Conservation (phyloP, 1,140 invertebrate species). For the Thaumatotibia leucotreta region DNA sequence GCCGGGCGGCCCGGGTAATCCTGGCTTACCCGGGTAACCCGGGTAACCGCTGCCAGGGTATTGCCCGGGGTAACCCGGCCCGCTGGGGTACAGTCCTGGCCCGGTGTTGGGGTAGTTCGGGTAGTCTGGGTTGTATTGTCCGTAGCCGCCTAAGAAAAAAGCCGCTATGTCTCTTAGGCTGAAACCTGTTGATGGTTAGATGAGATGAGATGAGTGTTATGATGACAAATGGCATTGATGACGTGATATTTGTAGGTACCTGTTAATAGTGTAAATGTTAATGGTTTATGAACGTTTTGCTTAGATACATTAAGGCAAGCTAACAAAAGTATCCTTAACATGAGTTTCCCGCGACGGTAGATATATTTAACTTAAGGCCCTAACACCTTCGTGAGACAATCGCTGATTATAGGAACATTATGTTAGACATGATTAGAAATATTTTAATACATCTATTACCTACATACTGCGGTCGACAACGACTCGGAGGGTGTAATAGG, state of each 20-base stretch:
- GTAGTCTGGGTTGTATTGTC: conserved; percentile 39
- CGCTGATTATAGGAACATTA: too few relatives aligned
- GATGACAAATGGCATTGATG: neutral
- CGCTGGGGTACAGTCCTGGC: conserved; percentile 20
- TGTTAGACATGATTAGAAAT: too few relatives aligned
- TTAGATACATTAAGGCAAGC: too few relatives aligned
- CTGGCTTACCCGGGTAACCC: neutral
- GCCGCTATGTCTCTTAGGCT: conserved; percentile 62
- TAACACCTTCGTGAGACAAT: too few relatives aligned
- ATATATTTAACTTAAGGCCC: too few relatives aligned
- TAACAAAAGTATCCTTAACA: too few relatives aligned
- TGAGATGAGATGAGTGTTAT: conserved; percentile 29
- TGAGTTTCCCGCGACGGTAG: too few relatives aligned
- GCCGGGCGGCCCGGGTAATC: conserved; percentile 48
- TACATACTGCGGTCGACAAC: too few relatives aligned
- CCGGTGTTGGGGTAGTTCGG: conserved; percentile 17
- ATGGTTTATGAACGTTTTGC: neutral
- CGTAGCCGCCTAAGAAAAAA: conserved; percentile 64
- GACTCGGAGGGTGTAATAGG: too few relatives aligned
- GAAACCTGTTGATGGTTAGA: conserved; percentile 58
- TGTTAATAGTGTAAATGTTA: neutral
- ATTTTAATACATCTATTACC: too few relatives aligned
- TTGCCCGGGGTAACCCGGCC: conserved; percentile 20
- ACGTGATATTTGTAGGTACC: neutral
- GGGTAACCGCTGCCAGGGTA: conserved; percentile 40